Evolutionary conservation across 2,113 vertebrate genomes (phyloP), one percentile per base, ranked within the genome.

Genomic region (Tachysurus vachellii): DNA sequence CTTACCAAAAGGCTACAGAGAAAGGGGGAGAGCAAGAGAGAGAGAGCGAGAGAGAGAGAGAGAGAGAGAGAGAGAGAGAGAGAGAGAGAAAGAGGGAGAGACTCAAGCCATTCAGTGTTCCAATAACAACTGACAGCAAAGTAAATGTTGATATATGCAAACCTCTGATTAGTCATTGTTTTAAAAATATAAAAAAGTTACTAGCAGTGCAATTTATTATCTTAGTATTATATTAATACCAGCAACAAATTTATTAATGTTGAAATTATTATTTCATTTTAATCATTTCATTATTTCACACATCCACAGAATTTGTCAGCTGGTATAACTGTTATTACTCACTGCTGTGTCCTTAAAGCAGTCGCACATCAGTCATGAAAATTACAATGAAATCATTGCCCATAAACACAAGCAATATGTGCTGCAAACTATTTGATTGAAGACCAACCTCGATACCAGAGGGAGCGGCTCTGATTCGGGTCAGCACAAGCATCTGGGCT

Each of bases 401-500:
- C 68, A 87, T 62, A 56, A 53, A 62, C 56, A 82, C 83, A 82
- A 61, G 42, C 36, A 36, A 9, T 68, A 80, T 10, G 28, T 85
- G 83, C 61, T 53, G 70, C 17, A 54, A 62, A 66, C 47, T 19
- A 64, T 68, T 50, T 77, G 79, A 85, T 50, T 82, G 71, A 50
- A 31, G 62, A 88, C 31, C 59, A 76, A 84, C 85, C 71, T 87
- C 53, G 36, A 77, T 19, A 83, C 23, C 90, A 91, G 89, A 73
- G 87, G 90, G 75, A 83, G 88, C 88, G 93, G 81, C 85, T 92
- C 91, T 92, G 91, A 90, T 88, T 89, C 5, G 86, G 92, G 92
- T 92, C 92, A 93, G 77, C 73, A 75, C 4, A 89, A 88, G 92
- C 91, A 91, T 92, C 92, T 92, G 88, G 86, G 86, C 89, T 31